Base-by-base conservation (phyloP, 2,113 vertebrate species). In the Bufo gargarizans region DNA sequence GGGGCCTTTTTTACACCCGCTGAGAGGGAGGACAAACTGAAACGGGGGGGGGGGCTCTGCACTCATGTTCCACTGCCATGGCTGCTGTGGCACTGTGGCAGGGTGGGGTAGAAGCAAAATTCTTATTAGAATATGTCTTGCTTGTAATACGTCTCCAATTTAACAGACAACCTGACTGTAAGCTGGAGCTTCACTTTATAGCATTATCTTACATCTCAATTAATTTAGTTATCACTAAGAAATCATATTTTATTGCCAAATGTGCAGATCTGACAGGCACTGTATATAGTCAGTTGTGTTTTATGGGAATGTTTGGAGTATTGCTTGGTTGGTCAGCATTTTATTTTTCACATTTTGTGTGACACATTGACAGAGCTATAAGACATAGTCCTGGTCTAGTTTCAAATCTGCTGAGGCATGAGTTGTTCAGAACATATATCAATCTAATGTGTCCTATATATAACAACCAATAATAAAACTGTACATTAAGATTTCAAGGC, bases 401-500 rank as follows among this genome's bases (percentile, higher is more conserved):
- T 63, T 84, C 14, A 71, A 65, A 84, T 69, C 19, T 67, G 67
- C 63, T 84, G 82, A 69, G 33, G 82, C 82, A 69, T 53, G 82
- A 69, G 45, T 49, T 69, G 20, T 61, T 53, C 22, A 22, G 65
- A 55, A 55, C 82, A 55, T 84, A 69, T 53, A 84, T 84, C 82
- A 84, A 71, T 84, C 82, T 22, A 69, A 1, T 16, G 63, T 55
- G 49, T 84, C 49, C 53, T 17, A 76, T 56, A 76, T 85, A 74
- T 76, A 85, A 58, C 69, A 85, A 9, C 53, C 71, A 76, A 47
- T 76, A 43, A 85, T 85, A 76, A 56, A 85, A 74, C 55, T 20
- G 16, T 43, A 10, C 71, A 58, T 77, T 50, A 78, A 50, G 9
- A 22, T 53, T 22, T 71, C 19, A 55, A 84, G 63, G 49, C 63